Base-by-base conservation (phyloP, 2,113 vertebrate species). In the Hoplias malabaricus region DNA sequence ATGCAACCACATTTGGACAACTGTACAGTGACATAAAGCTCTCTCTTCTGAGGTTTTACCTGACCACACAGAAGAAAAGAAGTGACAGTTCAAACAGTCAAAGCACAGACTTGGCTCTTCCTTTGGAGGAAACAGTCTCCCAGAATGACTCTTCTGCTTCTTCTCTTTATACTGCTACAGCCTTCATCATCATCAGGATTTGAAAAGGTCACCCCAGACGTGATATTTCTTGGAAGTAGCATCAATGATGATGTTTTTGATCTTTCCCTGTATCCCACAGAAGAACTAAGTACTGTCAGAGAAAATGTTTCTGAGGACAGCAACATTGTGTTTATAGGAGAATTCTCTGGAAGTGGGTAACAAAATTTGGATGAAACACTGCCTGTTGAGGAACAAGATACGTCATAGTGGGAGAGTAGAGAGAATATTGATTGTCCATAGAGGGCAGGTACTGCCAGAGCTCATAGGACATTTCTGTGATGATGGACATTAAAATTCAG, bases 341-440 rank as follows among this genome's bases (percentile, higher is more conserved):
- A 70, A 29, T 23, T 70, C 34, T 54, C 34, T 33, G 34, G 14
- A 21, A 10, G 14, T 29, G 31, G 34, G n/a, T n/a, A 70, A 7
- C 48, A 34, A 33, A 53, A 27, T 73, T 61, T 43, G 54, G 71
- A 73, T 73, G 71, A 73, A n/a, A 43, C 57, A 62, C n/a, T 62
- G 19, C 56, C 54, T 21, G 2, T 62, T 2, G 61, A 54, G 36
- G 43, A 14, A 53, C 16, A 62, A 40, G 14, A 13, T 7, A 61
- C 13, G 23, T 16, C 27, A 74, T 12, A 43, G 11, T 61, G 56
- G 62, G 29, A 33, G 38, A 62, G 29, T 33, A 31, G 62, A 46
- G 9, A 63, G 40, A 59, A 74, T n/a, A n/a, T n/a, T n/a, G n/a
- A n/a, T n/a, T n/a, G n/a, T n/a, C n/a, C n/a, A n/a, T n/a, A n/a